These are phyloP conservation scores for Mesembrinibis cayennensis DNA, from an alignment of 2,113 vertebrate species.

Conservation along the genomic window DNA sequence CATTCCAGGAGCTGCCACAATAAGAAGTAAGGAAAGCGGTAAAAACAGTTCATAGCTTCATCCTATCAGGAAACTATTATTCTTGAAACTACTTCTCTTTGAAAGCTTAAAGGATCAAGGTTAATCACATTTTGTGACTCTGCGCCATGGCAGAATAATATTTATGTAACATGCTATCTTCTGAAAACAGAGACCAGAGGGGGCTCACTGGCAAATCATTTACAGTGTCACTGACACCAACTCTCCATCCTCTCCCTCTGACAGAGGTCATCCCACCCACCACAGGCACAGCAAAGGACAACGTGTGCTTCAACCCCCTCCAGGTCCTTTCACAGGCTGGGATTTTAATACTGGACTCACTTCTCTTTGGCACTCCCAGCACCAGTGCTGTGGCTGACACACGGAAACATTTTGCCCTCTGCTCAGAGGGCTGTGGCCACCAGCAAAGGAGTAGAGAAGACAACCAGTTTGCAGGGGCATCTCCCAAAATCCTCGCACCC, in stretches of 20 bases:
- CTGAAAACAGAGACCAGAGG: background rate
- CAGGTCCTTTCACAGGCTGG: background rate
- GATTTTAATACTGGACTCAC: background rate
- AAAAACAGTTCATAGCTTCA: background rate
- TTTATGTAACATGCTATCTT: background rate
- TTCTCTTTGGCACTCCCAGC: background rate
- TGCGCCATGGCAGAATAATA: background rate
- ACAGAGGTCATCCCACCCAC: background rate
- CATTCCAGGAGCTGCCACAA: background rate
- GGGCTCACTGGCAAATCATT: background rate
- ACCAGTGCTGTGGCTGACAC: background rate
- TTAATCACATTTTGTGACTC: background rate
- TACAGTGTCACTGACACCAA: background rate
- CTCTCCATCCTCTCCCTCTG: background rate
- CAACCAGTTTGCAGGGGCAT: background rate
- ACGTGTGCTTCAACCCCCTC: background rate
- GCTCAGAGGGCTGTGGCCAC: background rate
- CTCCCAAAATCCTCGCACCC: background rate
- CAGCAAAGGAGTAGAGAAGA: background rate
- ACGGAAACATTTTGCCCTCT: background rate
- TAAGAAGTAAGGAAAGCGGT: background rate
- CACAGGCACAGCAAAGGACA: background rate
- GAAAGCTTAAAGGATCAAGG: background rate
- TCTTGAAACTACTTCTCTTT: background rate
- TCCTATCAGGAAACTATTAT: background rate